Evolutionary conservation across 2,113 vertebrate species (phyloP), one percentile per base, ranked within the genome.

Genomic region (Clarias batrachus): DNA sequence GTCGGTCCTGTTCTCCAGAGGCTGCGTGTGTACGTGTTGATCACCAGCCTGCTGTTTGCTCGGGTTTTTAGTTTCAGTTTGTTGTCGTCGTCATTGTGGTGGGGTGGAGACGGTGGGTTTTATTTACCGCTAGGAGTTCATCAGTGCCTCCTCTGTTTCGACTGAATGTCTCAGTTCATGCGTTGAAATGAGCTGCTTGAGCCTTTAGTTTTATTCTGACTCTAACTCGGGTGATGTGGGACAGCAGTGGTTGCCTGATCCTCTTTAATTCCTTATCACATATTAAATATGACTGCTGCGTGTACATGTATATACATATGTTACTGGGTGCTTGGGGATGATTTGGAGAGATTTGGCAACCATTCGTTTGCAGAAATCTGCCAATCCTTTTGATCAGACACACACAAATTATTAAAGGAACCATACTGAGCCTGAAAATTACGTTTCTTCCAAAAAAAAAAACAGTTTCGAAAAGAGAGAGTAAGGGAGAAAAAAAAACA

Each of bases 1-100:
- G 84, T 87, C 90, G 84, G 88, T 85, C 86, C 89, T 83, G 74
- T 62, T 88, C 90, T 90, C 88, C 87, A 87, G 89, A 94, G 95
- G 94, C 95, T 95, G 96, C 92, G 94, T 92, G 94, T 92, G 96
- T 92, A 94, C 91, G 94, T 92, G 93, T 91, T 88, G 92, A 85
- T 91, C 90, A 91, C 91, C 92, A 90, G 91, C 93, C 93, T 92
- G 90, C 91, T 89, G 33, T 37, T 89, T 90, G 92, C 92, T 90
- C 89, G 86, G 60, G 62, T 14, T 66, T 85, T 82, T 74, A 77
- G 63, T 84, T 81, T 89, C 62, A 74, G 87, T 91, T 80, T 81
- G 60, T 62, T 19, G 12, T 66, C 66, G 62, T 63, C 4, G n/a
- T 30, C 48, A 89, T 92, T 81, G 57, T 91, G 82, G 92, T 70